Evolutionary conservation across 2,888 invertebrate species (phyloP), one percentile per base, ranked within the genome.

Genomic region (Chalcis sispes): DNA sequence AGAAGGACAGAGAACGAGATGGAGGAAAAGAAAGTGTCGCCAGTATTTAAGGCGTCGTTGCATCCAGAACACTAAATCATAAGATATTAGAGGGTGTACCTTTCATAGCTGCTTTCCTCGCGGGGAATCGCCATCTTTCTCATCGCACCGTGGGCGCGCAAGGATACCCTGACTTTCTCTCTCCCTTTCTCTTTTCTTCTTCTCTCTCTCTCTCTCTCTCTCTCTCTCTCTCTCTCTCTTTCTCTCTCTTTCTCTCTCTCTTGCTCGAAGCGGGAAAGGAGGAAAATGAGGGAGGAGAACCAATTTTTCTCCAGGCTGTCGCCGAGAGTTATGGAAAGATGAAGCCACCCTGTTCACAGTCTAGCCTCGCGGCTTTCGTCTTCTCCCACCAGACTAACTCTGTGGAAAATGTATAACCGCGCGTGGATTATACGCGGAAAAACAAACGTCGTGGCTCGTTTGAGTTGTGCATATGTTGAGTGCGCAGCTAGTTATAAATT

Each of bases 241-340:
- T n/a, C n/a, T n/a, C n/a, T n/a, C n/a, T n/a, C n/a, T n/a, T n/a
- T n/a, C n/a, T n/a, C n/a, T n/a, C 72, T 62, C 80, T 72, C 72
- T 32, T 13, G 23, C 64, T 8, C 5, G 13, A 15, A 42, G 42
- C 7, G 42, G 15, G 48, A 58, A 62, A 18, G 29, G 27, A 32
- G 46, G 64, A 50, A 4, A 10, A 62, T 42, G 54, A 42, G 42
- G 78, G 77, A 79, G 75, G 80, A 69, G 80, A 85, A 83, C 84
- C 87, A 87, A 87, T 87, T 87, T 86, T 87, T 87, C 86, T 86
- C 79, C 46, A 81, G 80, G 81, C 84, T 86, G 86, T 87, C 87
- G 83, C 82, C 80, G 80, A 83, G 83, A 85, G 84, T 87, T 86
- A 87, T 85, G 82, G 82, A 84, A 84, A 85, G 81, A 85, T 82